Evolutionary conservation across 2,113 vertebrate species (phyloP), one percentile per base, ranked within the genome.

Genomic region (Corythoichthys haematopterus): DNA sequence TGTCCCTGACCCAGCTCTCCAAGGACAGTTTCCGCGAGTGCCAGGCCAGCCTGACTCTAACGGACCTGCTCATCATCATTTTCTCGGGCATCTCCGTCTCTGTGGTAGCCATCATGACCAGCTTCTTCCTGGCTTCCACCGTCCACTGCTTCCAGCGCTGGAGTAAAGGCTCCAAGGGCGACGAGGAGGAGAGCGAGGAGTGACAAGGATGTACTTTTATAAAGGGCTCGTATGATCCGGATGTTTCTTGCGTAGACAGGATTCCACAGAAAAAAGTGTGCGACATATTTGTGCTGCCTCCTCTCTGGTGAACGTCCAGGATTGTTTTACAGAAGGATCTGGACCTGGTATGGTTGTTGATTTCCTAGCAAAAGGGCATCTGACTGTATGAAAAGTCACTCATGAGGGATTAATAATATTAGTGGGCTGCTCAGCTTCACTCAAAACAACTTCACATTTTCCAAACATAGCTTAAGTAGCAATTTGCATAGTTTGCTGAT

Each of bases 31-130:
- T 99, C 81, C 94, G 93, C 4, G 96, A 97, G 82, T 99, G 97
- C 88, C 95, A 93, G 85, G 93, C 94, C 74, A 94, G 88, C 55
- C 91, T 99, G 80, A 98, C 95, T 1, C 80, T 98, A 78, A 97
- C 94, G 0, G 97, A 99, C 90, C 93, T 98, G 75, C 92, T 98
- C 52, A 97, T 99, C 89, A 98, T 98, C 88, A 94, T 98, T 85
- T 99, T 98, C 90, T 98, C 97, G 0, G 97, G 97, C n/a, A 96
- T 98, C 12, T 96, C 93, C 0, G 96, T 98, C 77, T 98, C 96
- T 45, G 93, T 98, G 3, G 96, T 94, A 38, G 97, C 97, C 82
- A 98, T 99, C 71, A 94, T 95, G 63, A 96, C 97, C 12, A 98
- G 97, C 90, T 99, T 99, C 89, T 95, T 99, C 86, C 89, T 99